Percentiles rank a stretch among this genome's conserved stretches.
These are phyloP conservation scores for Cryptotis parvus DNA, from an alignment of 2,113 vertebrate genomes.

Conservation along the genomic window DNA sequence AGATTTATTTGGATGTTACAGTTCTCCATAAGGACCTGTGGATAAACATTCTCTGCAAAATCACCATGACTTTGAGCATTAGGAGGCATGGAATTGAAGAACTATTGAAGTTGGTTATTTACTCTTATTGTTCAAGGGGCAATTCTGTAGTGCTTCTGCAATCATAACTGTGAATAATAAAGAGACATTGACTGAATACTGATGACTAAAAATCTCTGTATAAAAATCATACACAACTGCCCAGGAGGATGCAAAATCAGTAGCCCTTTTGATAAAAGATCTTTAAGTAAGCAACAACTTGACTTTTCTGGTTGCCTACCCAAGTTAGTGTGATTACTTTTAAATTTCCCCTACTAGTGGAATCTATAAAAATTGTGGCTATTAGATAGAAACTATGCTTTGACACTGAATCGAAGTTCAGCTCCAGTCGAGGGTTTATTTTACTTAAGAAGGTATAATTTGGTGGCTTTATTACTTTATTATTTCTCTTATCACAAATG, in stretches of 20 bases:
- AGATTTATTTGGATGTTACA: neutral
- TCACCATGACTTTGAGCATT: neutral
- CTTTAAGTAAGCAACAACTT: neutral
- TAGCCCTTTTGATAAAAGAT: no score
- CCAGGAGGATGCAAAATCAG: neutral
- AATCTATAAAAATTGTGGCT: neutral
- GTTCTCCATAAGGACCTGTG: neutral
- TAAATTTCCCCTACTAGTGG: neutral
- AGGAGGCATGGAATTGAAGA: neutral
- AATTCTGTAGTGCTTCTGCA: neutral
- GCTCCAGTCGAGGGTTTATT: neutral
- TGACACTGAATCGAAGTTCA: neutral
- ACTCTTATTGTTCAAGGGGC: neutral
- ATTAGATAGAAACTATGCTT: neutral
- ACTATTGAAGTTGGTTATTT: neutral
- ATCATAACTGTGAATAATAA: neutral
- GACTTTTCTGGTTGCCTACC: neutral
- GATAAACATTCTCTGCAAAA: neutral
- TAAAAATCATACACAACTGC: neutral
- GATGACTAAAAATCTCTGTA: neutral
- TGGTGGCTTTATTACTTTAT: neutral
- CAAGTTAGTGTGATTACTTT: neutral
- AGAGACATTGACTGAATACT: rapidly evolving
- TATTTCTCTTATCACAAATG: neutral
- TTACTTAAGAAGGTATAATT: neutral